Evolutionary conservation across 1,140 invertebrate genomes (phyloP).

Genomic region (Diabrotica virgifera): DNA sequence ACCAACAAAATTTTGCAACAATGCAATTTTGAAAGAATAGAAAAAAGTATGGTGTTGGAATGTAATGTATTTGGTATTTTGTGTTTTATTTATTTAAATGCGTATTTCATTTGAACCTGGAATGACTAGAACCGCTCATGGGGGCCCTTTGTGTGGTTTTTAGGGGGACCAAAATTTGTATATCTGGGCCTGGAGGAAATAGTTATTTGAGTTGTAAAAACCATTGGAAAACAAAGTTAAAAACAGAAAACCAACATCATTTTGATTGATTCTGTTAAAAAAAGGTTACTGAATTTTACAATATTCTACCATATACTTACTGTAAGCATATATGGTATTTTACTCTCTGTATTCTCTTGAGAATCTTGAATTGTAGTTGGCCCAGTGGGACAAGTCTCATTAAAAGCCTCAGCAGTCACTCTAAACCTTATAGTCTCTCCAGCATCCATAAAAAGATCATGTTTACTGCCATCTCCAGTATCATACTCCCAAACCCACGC

Average conservation of each 20-base stretch:
- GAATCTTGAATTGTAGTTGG: constrained; percentile 48
- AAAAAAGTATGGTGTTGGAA: too few relatives aligned
- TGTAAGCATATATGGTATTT: constrained; percentile 71
- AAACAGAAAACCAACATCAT: constrained; percentile 15
- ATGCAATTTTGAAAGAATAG: too few relatives aligned
- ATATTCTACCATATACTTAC: constrained; percentile 51
- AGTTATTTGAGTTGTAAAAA: too few relatives aligned
- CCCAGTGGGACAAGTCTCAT: constrained; percentile 76
- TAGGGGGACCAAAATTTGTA: too few relatives aligned
- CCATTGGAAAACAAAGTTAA: neutral
- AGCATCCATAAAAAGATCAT: constrained; percentile 86
- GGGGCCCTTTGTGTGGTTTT: too few relatives aligned
- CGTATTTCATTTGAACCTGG: too few relatives aligned
- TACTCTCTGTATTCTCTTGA: constrained; percentile 54
- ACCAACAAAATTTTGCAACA: too few relatives aligned
- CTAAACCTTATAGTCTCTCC: constrained; percentile 88
- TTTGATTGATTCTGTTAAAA: neutral
- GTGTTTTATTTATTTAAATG: too few relatives aligned
- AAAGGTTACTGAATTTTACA: neutral
- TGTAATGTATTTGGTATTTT: too few relatives aligned
- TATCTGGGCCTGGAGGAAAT: too few relatives aligned
- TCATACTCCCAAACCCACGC: constrained; percentile 95
- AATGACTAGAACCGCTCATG: too few relatives aligned
- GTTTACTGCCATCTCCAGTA: constrained; percentile 75
- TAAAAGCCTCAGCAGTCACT: constrained; percentile 83